phyloP scores from a whole-genome alignment of 2,797 vertebrate genomes.

The Eulemur rubriventer region DNA sequence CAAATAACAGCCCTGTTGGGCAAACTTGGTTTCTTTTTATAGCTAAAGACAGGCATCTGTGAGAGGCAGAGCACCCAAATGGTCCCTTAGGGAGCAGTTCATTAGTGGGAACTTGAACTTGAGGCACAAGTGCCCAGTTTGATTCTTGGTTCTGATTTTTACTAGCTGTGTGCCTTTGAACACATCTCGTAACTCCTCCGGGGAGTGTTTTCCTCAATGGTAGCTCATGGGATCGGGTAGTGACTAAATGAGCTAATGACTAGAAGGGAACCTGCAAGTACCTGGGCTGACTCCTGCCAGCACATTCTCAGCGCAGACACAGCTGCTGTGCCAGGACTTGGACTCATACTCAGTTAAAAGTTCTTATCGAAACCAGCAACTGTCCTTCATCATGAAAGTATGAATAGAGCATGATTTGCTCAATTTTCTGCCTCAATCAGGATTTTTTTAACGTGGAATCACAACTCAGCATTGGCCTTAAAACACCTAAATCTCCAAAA shows the following conservation, averaged over 20 bases:
- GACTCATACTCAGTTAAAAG: neutral
- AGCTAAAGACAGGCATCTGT: neutral
- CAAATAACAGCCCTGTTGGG: neutral
- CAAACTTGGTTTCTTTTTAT: neutral
- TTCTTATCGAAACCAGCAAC: neutral
- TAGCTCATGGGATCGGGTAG: neutral
- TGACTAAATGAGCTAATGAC: neutral
- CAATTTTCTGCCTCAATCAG: neutral
- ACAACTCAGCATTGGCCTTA: neutral
- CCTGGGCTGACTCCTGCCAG: neutral
- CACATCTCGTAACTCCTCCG: neutral
- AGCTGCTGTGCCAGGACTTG: accelerated
- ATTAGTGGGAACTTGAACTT: too few species aligned
- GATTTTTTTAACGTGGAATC: neutral
- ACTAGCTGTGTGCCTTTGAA: neutral
- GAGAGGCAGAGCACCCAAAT: accelerated
- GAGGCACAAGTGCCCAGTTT: neutral
- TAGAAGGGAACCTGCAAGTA: accelerated
- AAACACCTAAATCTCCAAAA: neutral
- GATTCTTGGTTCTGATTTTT: neutral
- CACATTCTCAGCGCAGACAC: accelerated
- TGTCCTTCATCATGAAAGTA: neutral
- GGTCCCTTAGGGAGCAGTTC: accelerated
- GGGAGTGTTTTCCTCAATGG: neutral
- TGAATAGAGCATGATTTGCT: neutral